These are phyloP conservation scores for Elaphurus davidianus DNA, from an alignment of 2,113 vertebrate species.

Conservation along the genomic window DNA sequence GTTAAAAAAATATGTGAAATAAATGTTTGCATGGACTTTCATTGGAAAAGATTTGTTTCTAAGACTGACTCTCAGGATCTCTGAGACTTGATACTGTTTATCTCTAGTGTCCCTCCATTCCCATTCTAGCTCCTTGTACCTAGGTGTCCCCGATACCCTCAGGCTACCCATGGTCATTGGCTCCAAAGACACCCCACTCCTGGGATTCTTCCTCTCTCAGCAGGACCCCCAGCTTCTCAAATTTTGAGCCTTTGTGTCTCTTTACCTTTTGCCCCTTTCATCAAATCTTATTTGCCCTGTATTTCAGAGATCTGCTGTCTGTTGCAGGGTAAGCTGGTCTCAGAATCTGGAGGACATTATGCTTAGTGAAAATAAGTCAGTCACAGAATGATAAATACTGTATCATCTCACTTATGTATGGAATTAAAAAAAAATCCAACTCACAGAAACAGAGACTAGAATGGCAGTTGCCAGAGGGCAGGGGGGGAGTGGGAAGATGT, in stretches of 20 bases:
- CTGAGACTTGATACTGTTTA: not conserved
- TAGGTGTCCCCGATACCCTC: not conserved
- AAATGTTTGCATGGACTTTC: conserved; percentile 22
- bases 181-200: not conserved
- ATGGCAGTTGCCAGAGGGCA: not conserved
- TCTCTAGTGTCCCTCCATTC: not conserved
- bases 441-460: not conserved
- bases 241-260: not conserved
- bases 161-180: not conserved
- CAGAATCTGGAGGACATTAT: not conserved
- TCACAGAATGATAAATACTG: not conserved
- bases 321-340: not conserved
- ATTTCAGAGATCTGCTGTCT: not conserved
- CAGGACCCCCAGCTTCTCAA: not conserved
- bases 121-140: not conserved
- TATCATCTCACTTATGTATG: not conserved
- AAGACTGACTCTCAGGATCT: not conserved
- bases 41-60: conserved; percentile 16
- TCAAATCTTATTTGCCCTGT: not conserved
- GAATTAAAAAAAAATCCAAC: not conserved
- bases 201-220: not conserved
- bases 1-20: not conserved
- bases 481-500: not conserved
- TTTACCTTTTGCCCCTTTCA: not conserved
- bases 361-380: not conserved